Conservation (phyloP, 1,140 invertebrate genomes). For the Lepidurus couesii region DNA sequence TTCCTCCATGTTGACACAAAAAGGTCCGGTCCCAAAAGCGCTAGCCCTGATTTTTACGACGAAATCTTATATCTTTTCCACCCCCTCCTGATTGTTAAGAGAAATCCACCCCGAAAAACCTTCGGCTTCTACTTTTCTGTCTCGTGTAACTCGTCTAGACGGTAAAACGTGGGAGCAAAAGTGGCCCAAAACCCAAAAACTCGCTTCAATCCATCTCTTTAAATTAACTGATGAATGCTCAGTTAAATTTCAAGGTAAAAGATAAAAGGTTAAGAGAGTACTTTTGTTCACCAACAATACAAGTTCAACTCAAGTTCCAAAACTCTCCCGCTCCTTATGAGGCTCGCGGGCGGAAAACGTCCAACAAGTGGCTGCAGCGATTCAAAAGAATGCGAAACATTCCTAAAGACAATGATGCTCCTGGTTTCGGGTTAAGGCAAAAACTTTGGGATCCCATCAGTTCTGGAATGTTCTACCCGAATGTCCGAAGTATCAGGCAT, state of each 20-base stretch:
- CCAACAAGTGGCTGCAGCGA: no score
- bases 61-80: not conserved
- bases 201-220: not conserved
- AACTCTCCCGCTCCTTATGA: no score
- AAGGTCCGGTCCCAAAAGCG: not conserved
- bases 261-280: not conserved
- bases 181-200: no score
- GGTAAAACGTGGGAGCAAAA: no score
- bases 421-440: not conserved
- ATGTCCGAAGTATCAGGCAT: not conserved
- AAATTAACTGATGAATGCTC: not conserved
- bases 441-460: not conserved
- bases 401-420: not conserved
- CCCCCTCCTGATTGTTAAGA: constrained; percentile 1
- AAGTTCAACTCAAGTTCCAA: no score
- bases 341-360: no score
- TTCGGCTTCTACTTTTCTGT: not conserved
- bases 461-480: constrained; percentile 7
- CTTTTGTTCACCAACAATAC: not conserved
- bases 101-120: not conserved
- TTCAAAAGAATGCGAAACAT: not conserved
- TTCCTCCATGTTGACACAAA: constrained; percentile 13
- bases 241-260: no score
- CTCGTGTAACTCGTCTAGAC: not conserved
- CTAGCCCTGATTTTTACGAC: not conserved